A percentile compares a stretch with the other conserved stretches of the same genome.
phyloP scores from a whole-genome alignment of 1,140 invertebrate genomes.

The Euborellia annulipes region DNA sequence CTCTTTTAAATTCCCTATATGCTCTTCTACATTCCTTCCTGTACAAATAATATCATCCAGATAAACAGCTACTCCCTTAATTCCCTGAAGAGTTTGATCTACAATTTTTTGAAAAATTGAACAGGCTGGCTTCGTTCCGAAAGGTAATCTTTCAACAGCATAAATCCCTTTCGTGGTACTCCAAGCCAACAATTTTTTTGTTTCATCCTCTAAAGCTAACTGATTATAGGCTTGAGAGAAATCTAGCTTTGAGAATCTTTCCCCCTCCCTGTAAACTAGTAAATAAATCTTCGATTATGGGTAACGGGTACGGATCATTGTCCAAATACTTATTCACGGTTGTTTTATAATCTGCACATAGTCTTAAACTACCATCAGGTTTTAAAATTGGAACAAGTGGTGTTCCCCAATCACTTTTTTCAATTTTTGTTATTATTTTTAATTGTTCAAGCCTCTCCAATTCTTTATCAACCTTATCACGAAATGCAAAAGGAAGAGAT shows the following conservation, averaged over 20 bases:
- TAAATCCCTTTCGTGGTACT: conserved; percentile 22
- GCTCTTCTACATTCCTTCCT: conserved; percentile 11
- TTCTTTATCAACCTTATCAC: conserved; percentile 24
- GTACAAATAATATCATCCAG: conserved; percentile 20
- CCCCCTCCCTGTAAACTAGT: conserved; percentile 10
- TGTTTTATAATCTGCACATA: conserved; percentile 30
- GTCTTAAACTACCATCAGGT: conserved; percentile 22
- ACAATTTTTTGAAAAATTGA: conserved; percentile 24
- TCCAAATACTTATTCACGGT: conserved; percentile 15
- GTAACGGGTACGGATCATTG: conserved; percentile 14
- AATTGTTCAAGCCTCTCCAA: conserved; percentile 23
- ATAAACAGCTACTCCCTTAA: conserved; percentile 15
- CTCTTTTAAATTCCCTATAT: conserved; percentile 11
- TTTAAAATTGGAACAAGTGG: conserved; percentile 32
- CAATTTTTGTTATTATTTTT: conserved; percentile 18
- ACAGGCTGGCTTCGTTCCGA: conserved; percentile 22
- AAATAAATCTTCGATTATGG: conserved; percentile 16
- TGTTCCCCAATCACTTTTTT: conserved; percentile 24
- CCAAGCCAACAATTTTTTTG: conserved; percentile 14
- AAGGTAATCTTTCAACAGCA: conserved; percentile 21
- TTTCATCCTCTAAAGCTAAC: neutral
- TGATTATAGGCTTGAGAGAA: conserved; percentile 4
- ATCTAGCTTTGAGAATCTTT: conserved; percentile 15
- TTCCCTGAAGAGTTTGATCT: conserved; percentile 18
- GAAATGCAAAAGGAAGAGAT: conserved; percentile 25